A percentile compares a stretch with the other conserved stretches of the same genome.
Evolutionary conservation across 2,113 vertebrate species (phyloP).

Genomic region (Sorex araneus): DNA sequence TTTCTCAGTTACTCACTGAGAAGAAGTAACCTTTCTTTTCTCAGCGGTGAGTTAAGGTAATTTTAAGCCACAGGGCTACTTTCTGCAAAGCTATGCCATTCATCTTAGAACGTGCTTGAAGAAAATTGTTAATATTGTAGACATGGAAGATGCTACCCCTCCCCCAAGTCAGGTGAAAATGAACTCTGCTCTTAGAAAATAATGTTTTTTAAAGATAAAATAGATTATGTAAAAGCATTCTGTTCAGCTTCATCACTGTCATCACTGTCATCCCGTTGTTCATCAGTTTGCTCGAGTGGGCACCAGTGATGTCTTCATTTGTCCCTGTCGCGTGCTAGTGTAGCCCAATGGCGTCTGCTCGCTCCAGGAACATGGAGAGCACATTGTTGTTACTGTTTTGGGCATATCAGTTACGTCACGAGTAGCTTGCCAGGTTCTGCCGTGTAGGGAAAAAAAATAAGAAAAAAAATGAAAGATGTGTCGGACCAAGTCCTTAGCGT

Average conservation of each 20-base stretch:
- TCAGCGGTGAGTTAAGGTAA: background rate
- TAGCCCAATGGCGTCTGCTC: no score
- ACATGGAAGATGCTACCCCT: background rate
- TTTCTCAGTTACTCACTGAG: background rate
- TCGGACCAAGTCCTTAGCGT: background rate
- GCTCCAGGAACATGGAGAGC: no score
- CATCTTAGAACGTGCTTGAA: constrained; percentile 23
- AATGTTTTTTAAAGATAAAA: constrained; percentile 14
- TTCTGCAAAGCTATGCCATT: background rate
- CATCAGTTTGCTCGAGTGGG: no score
- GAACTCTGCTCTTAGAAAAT: constrained; percentile 3
- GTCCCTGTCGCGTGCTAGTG: no score
- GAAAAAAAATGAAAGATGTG: background rate
- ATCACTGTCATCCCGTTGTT: no score
- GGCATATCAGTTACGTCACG: no score
- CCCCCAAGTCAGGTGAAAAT: background rate
- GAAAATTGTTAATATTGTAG: background rate
- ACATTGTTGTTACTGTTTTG: no score
- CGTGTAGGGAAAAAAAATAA: no score
- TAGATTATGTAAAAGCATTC: background rate
- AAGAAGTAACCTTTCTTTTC: background rate
- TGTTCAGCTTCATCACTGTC: no score
- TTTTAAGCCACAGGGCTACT: background rate
- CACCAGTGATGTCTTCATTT: no score
- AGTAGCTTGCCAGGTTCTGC: no score